These are phyloP conservation scores for Chorisops tibialis DNA, from an alignment of 2,888 invertebrate genomes.

Conservation along the genomic window DNA sequence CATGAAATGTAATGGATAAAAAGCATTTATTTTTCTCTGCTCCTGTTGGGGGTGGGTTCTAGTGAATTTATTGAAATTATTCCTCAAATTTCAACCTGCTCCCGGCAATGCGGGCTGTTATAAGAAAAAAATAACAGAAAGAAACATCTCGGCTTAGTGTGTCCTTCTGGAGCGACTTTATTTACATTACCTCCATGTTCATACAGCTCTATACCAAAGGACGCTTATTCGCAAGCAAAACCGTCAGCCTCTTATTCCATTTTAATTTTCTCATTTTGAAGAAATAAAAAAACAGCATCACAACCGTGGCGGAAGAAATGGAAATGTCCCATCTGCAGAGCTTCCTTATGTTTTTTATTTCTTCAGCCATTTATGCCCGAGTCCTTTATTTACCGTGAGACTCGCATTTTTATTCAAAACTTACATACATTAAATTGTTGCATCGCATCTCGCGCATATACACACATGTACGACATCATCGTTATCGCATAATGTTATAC, in stretches of 20 bases:
- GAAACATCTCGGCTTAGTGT: background rate
- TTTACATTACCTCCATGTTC: background rate
- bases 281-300: background rate
- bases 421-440: slow-evolving; percentile 11
- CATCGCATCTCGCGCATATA: too few relatives aligned
- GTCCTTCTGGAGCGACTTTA: slow-evolving; percentile 1
- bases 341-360: background rate
- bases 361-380: background rate
- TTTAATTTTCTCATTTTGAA: slow-evolving; percentile 10
- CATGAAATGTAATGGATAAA: background rate
- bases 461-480: too few relatives aligned
- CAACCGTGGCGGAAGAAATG: background rate
- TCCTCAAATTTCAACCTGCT: slow-evolving; percentile 11
- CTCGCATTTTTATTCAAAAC: slow-evolving; percentile 5
- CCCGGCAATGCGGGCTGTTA: slow-evolving; percentile 5
- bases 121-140: background rate
- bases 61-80: slow-evolving; percentile 10
- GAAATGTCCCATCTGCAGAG: slow-evolving; percentile 6
- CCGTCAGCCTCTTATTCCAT: slow-evolving; percentile 12
- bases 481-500: too few relatives aligned
- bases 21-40: background rate
- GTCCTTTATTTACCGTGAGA: background rate
- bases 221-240: background rate
- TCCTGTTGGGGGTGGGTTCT: background rate
- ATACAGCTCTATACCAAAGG: background rate